These are phyloP conservation scores for Eulithis prunata DNA, from an alignment of 2,888 invertebrate species.

Conservation along the genomic window DNA sequence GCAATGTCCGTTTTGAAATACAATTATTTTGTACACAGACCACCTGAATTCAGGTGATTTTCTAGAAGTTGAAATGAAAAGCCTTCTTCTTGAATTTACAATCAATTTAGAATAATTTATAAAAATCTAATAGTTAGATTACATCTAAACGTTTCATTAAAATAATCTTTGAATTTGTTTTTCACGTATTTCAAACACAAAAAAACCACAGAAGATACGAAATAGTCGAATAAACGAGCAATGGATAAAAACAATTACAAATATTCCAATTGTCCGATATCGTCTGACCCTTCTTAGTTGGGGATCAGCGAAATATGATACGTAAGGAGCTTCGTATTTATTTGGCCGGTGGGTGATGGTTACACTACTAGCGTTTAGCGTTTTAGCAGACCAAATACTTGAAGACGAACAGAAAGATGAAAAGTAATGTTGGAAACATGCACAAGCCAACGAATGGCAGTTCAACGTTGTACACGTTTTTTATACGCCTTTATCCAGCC, in stretches of 20 bases:
- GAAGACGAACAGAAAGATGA: too few species aligned
- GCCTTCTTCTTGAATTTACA: too few species aligned
- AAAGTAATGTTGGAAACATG: too few species aligned
- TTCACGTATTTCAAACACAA: too few species aligned
- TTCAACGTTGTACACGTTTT: too few species aligned
- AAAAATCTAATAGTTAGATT: too few species aligned
- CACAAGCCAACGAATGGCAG: too few species aligned
- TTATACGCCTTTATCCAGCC: too few species aligned
- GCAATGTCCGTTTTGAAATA: constrained; percentile 72
- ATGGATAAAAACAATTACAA: constrained; percentile 45
- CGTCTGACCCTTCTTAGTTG: constrained; percentile 75
- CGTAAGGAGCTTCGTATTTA: constrained; percentile 73
- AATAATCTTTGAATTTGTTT: too few species aligned
- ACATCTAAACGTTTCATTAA: too few species aligned
- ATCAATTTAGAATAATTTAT: too few species aligned
- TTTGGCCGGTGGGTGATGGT: constrained; percentile 74
- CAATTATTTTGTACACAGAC: constrained; percentile 39
- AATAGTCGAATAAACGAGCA: constrained; percentile 11
- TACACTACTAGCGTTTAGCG: constrained; percentile 9
- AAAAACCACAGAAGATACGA: neutral
- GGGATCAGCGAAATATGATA: constrained; percentile 81
- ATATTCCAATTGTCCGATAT: constrained; percentile 47
- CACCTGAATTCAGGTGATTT: constrained; percentile 15
- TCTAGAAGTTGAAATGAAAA: neutral
- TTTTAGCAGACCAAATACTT: neutral